Conservation (phyloP, 2,888 invertebrate species). For the Protodeltote pygarga region DNA sequence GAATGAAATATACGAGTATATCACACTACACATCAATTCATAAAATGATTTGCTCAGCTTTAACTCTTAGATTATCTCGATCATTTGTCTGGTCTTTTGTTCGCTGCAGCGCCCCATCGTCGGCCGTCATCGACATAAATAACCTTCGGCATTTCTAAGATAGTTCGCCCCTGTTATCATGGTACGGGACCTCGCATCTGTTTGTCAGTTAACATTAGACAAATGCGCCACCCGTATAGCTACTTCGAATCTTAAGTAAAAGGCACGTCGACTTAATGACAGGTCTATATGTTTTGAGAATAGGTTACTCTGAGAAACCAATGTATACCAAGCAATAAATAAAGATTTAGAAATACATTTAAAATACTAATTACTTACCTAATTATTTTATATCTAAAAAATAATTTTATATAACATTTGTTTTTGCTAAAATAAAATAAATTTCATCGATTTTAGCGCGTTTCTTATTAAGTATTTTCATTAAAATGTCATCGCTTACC, state of each 20-base stretch:
- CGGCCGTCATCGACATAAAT: conserved; percentile 77
- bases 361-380: too few relatives aligned
- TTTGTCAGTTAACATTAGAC: conserved; percentile 74
- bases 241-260: conserved; percentile 57
- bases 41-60: conserved; percentile 54
- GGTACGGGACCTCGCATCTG: conserved; percentile 74
- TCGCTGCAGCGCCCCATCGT: conserved; percentile 64
- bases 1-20: conserved; percentile 25
- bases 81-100: conserved; percentile 84
- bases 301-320: conserved; percentile 30
- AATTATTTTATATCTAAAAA: too few relatives aligned
- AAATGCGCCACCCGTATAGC: conserved; percentile 79
- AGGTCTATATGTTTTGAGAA: conserved; percentile 54
- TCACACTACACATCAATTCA: conserved; percentile 40
- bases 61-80: conserved; percentile 75
- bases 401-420: too few relatives aligned
- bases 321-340: too few relatives aligned
- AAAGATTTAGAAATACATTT: too few relatives aligned
- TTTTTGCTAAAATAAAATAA: too few relatives aligned
- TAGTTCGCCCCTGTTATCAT: conserved; percentile 79
- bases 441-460: too few relatives aligned
- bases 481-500: too few relatives aligned
- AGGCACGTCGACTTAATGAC: conserved; percentile 56
- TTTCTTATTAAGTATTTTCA: too few relatives aligned
- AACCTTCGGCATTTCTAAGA: conserved; percentile 80